phyloP scores from a whole-genome alignment of 2,888 invertebrate genomes.

The Meghimatium bilineatum region DNA sequence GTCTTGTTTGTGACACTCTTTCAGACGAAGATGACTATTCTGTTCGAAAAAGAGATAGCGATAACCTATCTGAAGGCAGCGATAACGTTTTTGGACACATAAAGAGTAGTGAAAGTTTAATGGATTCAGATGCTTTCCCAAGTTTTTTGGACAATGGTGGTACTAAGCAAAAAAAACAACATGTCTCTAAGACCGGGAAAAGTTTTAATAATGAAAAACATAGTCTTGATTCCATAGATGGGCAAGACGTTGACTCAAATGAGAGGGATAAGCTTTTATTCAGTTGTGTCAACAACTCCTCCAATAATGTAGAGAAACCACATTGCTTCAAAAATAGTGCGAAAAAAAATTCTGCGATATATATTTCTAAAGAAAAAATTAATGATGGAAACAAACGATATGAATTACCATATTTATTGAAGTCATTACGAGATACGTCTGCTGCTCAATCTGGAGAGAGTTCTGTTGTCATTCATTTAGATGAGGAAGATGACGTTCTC shows the following conservation, averaged over 20 bases:
- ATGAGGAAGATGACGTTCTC: constrained; percentile 17
- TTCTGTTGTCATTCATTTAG: neutral
- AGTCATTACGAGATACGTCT: neutral
- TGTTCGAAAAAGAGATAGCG: neutral
- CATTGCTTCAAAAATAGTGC: neutral
- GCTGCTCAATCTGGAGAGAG: neutral
- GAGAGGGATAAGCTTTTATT: neutral
- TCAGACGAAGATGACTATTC: neutral
- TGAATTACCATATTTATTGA: neutral
- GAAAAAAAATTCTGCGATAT: neutral
- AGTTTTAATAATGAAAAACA: neutral
- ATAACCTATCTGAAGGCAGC: neutral
- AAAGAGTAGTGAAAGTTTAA: neutral
- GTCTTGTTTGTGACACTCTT: neutral
- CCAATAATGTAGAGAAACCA: neutral
- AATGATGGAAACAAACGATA: neutral
- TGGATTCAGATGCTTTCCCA: neutral
- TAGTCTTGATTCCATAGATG: neutral
- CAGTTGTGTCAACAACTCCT: too few relatives aligned
- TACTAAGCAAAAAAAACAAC: neutral
- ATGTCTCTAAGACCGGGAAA: neutral
- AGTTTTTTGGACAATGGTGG: neutral
- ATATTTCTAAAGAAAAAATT: neutral
- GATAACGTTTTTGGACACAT: constrained; percentile 1
- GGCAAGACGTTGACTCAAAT: neutral